Percentiles rank a stretch among this genome's conserved stretches.
These are phyloP conservation scores for Limnephilus lunatus DNA, from an alignment of 2,888 invertebrate genomes.

Conservation along the genomic window DNA sequence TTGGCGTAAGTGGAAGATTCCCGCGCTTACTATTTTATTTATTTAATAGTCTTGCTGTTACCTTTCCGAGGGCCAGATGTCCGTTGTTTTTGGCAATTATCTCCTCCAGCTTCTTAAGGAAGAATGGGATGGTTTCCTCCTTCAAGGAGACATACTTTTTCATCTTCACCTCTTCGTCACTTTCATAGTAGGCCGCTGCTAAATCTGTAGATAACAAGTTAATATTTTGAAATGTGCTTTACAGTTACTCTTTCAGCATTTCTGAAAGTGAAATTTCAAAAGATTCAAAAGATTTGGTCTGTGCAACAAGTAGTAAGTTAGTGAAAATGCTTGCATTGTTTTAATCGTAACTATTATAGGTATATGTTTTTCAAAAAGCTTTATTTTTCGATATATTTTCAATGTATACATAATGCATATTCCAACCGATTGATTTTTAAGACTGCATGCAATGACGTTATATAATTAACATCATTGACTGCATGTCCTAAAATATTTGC, in stretches of 20 bases:
- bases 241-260: not conserved
- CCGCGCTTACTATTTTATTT: not conserved
- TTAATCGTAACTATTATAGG: not conserved
- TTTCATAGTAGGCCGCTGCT: conserved; percentile 73
- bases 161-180: conserved; percentile 75
- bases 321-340: no score
- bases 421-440: no score
- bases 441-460: no score
- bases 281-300: no score
- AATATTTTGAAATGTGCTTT: not conserved
- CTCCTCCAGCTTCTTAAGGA: conserved; percentile 77
- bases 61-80: conserved; percentile 77
- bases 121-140: conserved; percentile 76
- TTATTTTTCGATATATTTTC: no score
- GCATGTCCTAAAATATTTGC: no score
- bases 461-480: no score
- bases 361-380: not conserved
- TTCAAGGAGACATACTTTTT: conserved; percentile 73
- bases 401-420: no score
- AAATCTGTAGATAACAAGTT: conserved; percentile 68
- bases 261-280: no score
- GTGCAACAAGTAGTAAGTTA: no score
- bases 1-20: not conserved
- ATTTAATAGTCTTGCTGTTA: conserved; percentile 65
- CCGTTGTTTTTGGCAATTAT: conserved; percentile 78